phyloP scores from a whole-genome alignment of 2,113 vertebrate genomes.

The Leptobrachium ailaonicum region DNA sequence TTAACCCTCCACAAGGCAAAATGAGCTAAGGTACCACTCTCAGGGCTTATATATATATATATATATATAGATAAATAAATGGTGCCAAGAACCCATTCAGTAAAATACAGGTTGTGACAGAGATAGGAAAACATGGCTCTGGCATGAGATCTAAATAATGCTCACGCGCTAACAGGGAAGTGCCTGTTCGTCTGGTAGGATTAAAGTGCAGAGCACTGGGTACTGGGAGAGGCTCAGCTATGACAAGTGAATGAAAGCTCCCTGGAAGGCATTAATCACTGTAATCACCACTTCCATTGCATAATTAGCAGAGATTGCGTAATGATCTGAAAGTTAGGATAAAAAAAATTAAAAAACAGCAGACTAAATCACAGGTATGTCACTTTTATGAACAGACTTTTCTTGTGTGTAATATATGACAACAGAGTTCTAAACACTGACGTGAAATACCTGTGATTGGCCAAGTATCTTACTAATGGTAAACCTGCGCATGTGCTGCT shows the following conservation, averaged over 20 bases:
- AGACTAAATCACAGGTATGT: background rate
- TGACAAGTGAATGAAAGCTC: conserved; percentile 10
- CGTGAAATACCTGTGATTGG: too few species aligned
- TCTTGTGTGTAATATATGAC: too few species aligned
- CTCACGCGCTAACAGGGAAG: too few species aligned
- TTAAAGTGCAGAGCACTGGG: background rate
- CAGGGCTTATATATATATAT: too few species aligned
- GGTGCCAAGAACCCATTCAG: background rate
- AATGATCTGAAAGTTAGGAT: conserved; percentile 13
- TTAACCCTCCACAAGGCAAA: too few species aligned
- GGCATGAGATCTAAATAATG: background rate
- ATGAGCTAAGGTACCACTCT: too few species aligned
- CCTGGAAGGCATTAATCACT: conserved; percentile 9
- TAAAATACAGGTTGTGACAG: background rate
- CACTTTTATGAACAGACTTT: too few species aligned
- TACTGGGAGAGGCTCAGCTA: conserved; percentile 18
- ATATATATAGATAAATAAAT: too few species aligned
- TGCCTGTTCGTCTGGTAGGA: background rate
- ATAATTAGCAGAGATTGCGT: conserved; percentile 12
- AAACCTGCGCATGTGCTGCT: too few species aligned
- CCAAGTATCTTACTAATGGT: too few species aligned
- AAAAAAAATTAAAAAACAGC: background rate
- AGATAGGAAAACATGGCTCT: background rate
- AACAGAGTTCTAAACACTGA: too few species aligned
- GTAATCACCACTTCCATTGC: conserved; percentile 16